These are phyloP conservation scores for Rhamphomyia laevipes DNA, from an alignment of 2,888 invertebrate genomes.

Conservation along the genomic window DNA sequence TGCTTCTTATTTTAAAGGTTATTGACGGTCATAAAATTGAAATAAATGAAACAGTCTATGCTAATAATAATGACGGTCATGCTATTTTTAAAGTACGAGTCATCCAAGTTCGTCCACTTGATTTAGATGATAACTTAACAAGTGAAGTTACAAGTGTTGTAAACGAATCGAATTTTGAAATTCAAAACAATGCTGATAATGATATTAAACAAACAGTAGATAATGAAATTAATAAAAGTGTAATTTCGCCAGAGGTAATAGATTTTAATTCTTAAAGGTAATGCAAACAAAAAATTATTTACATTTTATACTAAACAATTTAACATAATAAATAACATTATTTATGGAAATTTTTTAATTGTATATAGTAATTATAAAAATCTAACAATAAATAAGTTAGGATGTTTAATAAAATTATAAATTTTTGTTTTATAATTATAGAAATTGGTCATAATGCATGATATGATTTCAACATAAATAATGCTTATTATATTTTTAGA, in stretches of 20 bases:
- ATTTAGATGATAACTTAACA: constrained; percentile 13
- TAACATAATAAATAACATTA: too few species aligned
- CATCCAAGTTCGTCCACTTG: constrained; percentile 41
- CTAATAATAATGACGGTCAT: constrained; percentile 30
- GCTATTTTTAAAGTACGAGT: constrained; percentile 39
- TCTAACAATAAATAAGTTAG: too few species aligned
- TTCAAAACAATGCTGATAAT: background rate
- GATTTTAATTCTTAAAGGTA: background rate
- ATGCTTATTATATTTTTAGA: too few species aligned
- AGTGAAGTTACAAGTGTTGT: background rate
- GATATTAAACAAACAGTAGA: background rate
- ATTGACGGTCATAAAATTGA: constrained; percentile 44
- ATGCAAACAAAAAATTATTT: too few species aligned
- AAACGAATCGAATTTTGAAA: too few species aligned
- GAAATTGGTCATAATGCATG: too few species aligned
- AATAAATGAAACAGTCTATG: constrained; percentile 44
- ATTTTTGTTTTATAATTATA: too few species aligned
- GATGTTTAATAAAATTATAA: too few species aligned
- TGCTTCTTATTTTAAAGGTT: constrained; percentile 33
- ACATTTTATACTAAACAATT: too few species aligned
- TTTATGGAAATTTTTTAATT: too few species aligned
- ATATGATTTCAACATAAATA: too few species aligned
- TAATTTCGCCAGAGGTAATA: background rate
- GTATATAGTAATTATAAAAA: too few species aligned
- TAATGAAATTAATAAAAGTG: background rate